Evolutionary conservation across 2,888 invertebrate species (phyloP).

Genomic region (Torymus texanus): DNA sequence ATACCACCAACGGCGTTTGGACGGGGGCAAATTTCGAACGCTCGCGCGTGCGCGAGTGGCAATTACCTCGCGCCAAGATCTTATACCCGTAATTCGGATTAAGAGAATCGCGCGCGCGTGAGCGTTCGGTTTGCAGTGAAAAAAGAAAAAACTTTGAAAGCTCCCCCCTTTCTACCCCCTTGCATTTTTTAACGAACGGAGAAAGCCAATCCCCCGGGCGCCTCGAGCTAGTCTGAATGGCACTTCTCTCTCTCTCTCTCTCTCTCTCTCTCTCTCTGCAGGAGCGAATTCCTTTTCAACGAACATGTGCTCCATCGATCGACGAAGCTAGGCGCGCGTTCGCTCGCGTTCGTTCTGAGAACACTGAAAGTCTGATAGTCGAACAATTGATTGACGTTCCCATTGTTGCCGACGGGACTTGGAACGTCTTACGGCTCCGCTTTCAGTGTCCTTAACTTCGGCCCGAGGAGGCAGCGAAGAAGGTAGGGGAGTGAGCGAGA

Average conservation of each 20-base stretch:
- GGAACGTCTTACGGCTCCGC: slow-evolving; percentile 52
- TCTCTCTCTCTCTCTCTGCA: background rate
- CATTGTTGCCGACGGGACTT: slow-evolving; percentile 58
- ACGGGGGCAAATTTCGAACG: too few relatives aligned
- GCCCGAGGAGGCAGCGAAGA: too few relatives aligned
- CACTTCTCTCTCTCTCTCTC: slow-evolving; percentile 41
- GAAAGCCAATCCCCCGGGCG: slow-evolving; percentile 38
- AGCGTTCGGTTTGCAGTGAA: too few relatives aligned
- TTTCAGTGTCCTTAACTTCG: slow-evolving; percentile 61
- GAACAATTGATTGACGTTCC: slow-evolving; percentile 64
- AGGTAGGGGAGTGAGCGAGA: too few relatives aligned
- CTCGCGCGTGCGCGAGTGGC: too few relatives aligned
- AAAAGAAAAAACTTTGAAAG: too few relatives aligned
- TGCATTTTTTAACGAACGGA: slow-evolving; percentile 36
- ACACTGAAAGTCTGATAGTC: slow-evolving; percentile 50
- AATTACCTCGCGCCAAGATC: too few relatives aligned
- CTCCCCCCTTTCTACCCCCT: background rate
- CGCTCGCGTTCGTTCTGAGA: slow-evolving; percentile 41
- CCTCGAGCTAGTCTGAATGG: slow-evolving; percentile 41
- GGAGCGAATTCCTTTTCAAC: slow-evolving; percentile 59
- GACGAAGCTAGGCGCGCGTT: too few relatives aligned
- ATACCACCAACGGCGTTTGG: too few relatives aligned
- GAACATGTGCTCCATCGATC: slow-evolving; percentile 60
- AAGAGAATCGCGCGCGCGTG: too few relatives aligned
- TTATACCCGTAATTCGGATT: too few relatives aligned